Evolutionary conservation across 2,888 invertebrate genomes (phyloP).

Genomic region (Athalia circularis): DNA sequence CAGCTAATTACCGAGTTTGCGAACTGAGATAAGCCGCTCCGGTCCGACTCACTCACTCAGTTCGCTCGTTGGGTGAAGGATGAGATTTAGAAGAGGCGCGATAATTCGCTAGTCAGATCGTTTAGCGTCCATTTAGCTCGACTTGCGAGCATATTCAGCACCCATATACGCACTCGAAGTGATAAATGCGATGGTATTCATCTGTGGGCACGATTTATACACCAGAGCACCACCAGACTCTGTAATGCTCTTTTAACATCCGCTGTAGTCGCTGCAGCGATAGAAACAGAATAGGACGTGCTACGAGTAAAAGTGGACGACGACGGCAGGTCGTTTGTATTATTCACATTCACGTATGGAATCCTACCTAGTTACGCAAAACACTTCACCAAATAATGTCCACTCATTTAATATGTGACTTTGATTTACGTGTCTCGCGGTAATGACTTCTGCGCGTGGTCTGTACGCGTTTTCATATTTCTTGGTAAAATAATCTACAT

Average conservation of each 20-base stretch:
- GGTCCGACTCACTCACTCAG: background rate
- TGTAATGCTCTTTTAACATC: background rate
- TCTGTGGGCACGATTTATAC: conserved; percentile 58
- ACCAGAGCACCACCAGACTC: background rate
- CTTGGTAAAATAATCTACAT: too few species aligned
- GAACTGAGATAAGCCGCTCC: background rate
- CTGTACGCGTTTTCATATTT: background rate
- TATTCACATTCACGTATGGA: background rate
- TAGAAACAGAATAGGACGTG: background rate
- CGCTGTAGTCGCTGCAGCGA: background rate
- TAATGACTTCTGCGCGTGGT: background rate
- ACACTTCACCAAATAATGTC: conserved; percentile 1
- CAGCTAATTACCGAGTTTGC: background rate
- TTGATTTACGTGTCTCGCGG: background rate
- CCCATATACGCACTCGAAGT: conserved; percentile 58
- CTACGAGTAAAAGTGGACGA: background rate
- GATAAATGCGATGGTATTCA: conserved; percentile 63
- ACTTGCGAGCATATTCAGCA: conserved; percentile 61
- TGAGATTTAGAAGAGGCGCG: conserved; percentile 60
- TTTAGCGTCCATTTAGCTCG: conserved; percentile 61
- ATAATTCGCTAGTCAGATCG: conserved; percentile 65
- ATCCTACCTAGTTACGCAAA: background rate
- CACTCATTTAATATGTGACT: background rate
- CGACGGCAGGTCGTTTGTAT: background rate
- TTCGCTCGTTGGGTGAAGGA: too few species aligned